Percentiles rank a stretch among this genome's conserved stretches.
These are phyloP conservation scores for Zaprionus capensis DNA, from an alignment of 1,140 invertebrate species.

Conservation along the genomic window DNA sequence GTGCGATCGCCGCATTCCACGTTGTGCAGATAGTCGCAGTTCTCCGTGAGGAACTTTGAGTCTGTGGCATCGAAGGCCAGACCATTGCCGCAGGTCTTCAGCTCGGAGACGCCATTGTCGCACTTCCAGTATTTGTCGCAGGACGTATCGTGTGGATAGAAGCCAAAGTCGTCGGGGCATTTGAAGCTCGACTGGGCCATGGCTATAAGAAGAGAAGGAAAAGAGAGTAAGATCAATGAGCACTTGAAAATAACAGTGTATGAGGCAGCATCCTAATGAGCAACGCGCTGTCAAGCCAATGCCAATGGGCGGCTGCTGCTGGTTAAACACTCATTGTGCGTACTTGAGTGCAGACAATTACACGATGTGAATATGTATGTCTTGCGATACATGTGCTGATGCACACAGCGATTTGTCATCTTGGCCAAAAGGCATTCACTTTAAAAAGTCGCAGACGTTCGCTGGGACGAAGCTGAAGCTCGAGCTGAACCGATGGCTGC, in stretches of 20 bases:
- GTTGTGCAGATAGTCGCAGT: conserved; percentile 97
- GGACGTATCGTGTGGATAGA: conserved; percentile 94
- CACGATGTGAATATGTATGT: not conserved
- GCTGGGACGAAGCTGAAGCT: conserved; percentile 47
- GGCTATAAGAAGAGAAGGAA: conserved; percentile 85
- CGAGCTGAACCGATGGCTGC: conserved; percentile 41
- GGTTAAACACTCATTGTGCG: not conserved
- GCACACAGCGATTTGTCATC: conserved; percentile 68
- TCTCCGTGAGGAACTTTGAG: conserved; percentile 95
- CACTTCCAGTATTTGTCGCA: conserved; percentile 99
- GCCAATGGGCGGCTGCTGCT: conserved; percentile 15
- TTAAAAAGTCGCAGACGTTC: conserved; percentile 64
- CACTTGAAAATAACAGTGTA: too few species aligned
- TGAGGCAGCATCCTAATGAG: not conserved
- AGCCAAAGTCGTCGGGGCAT: conserved; percentile 97
- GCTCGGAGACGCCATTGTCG: conserved; percentile 93
- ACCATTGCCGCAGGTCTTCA: conserved; percentile 97
- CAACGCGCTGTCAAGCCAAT: not conserved
- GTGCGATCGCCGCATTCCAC: conserved; percentile 96
- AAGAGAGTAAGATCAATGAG: not conserved
- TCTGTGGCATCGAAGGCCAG: conserved; percentile 95
- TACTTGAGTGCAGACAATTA: not conserved
- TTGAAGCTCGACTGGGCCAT: conserved; percentile 92
- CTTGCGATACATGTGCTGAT: conserved; percentile 24
- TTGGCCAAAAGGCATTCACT: conserved; percentile 74